Base-by-base conservation (phyloP, 2,888 invertebrate species). In the Nomada ruficornis region DNA sequence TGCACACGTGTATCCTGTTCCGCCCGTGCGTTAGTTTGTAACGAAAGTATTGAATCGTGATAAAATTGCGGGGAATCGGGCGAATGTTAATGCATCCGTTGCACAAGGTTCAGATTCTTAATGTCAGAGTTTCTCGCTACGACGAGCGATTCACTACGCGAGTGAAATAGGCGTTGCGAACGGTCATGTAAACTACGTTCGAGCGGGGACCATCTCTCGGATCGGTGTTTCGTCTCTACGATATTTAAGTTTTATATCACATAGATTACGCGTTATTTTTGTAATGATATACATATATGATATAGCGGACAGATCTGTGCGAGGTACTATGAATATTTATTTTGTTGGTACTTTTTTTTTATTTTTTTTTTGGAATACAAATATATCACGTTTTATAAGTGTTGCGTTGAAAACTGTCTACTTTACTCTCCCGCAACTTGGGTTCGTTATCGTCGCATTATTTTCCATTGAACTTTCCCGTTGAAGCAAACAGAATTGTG, bases 21-120 rank as follows among this genome's bases (percentile, higher is more conserved):
- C 60, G 59, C 7, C 64, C 36, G 59, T 20, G 60, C 52, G 63
- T 69, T 80, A 80, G 80, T 44, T 50, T 71, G 62, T 71, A 80
- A 80, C 50, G 60, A 80, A 80, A 80, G 72, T 80, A 80, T 80
- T 80, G 80, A 80, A 72, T 67, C 65, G 80, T 23, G 80, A 80
- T 80, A 71, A n/a, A 42, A 50, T 80, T 67, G 54, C 62, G 50
- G 62, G 55, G 50, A 60, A 71, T 50, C 62, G 26, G 55, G 47
- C 29, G 47, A 50, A 67, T 47, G 64, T 67, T 75, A 47, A 67
- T n/a, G 68, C 54, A 52, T 80, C 9, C 59, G 59, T 42, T 20
- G 60, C 47, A 50, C 57, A 36, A 50, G 36, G 36, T 26, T 59
- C 47, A 1, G 44, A 36, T 60, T 59, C 77, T 29, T 77, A 77